These are phyloP conservation scores for Plumapathes pennacea DNA, from an alignment of 92 coral and sea anemone species.

Conservation along the genomic window DNA sequence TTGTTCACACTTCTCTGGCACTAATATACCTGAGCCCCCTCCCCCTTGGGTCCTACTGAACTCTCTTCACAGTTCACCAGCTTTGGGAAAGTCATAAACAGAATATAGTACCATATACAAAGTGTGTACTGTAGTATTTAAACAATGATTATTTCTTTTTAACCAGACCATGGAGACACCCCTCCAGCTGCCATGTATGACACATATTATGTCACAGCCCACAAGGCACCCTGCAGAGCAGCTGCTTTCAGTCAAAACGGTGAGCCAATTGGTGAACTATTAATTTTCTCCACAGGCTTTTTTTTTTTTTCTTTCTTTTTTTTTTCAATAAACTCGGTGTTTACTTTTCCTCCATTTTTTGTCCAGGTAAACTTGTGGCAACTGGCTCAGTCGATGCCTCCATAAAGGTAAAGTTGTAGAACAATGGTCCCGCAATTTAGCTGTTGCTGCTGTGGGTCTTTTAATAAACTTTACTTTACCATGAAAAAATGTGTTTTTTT, in stretches of 20 bases:
- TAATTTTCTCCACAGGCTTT: too few relatives aligned
- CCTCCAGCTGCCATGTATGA: constrained; percentile 98
- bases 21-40: too few relatives aligned
- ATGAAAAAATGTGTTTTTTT: too few relatives aligned
- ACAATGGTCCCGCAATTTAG: neutral
- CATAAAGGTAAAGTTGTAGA: constrained; percentile 61
- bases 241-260: constrained; percentile 92
- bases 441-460: too few relatives aligned
- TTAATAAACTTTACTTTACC: too few relatives aligned
- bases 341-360: neutral
- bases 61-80: too few relatives aligned
- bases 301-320: neutral
- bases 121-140: too few relatives aligned
- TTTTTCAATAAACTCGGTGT: neutral
- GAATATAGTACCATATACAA: too few relatives aligned
- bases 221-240: constrained; percentile 93
- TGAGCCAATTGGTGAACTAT: constrained; percentile 39
- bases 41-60: too few relatives aligned
- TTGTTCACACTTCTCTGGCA: too few relatives aligned
- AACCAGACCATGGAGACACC: constrained; percentile 80
- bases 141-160: too few relatives aligned
- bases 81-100: too few relatives aligned
- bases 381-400: constrained; percentile 97
- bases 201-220: constrained; percentile 98
- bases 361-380: constrained; percentile 82